A percentile compares a stretch with the other conserved stretches of the same genome.
Evolutionary conservation across 1,140 invertebrate genomes (phyloP).

Genomic region (Camponotus floridanus): DNA sequence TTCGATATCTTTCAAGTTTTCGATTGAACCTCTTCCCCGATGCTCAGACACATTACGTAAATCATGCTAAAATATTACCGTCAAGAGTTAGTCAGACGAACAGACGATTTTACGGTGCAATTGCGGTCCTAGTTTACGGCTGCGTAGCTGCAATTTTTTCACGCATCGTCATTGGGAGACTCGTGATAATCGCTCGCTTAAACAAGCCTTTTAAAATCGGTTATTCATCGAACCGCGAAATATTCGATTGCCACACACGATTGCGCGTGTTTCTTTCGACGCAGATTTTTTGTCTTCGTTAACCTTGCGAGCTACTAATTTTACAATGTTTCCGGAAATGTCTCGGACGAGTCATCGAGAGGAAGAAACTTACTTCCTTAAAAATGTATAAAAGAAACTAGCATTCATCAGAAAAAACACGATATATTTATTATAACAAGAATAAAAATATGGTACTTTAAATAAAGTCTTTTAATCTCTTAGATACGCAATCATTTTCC

Average conservation of each 20-base stretch:
- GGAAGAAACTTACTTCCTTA: not conserved
- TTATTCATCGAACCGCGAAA: not conserved
- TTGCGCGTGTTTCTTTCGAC: not conserved
- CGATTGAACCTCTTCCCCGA: not conserved
- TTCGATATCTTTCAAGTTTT: not conserved
- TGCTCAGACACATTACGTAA: not conserved
- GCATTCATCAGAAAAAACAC: not conserved
- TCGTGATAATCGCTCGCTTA: conserved; percentile 25
- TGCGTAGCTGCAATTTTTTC: not conserved
- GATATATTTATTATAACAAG: not conserved
- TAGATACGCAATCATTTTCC: not conserved
- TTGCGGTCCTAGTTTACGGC: not conserved
- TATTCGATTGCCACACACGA: not conserved
- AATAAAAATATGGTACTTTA: not conserved
- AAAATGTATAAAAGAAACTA: not conserved
- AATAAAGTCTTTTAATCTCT: not conserved
- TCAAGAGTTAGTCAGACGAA: conserved; percentile 1
- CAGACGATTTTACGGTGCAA: not conserved
- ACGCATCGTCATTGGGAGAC: not conserved
- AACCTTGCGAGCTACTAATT: not conserved
- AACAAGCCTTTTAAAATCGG: not conserved
- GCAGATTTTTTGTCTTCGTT: not conserved
- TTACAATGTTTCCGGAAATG: conserved; percentile 2
- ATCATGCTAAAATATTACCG: conserved; percentile 34
- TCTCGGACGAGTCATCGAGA: not conserved